Conservation (phyloP, 2,797 vertebrate genomes). For the Malacoraja senta region DNA sequence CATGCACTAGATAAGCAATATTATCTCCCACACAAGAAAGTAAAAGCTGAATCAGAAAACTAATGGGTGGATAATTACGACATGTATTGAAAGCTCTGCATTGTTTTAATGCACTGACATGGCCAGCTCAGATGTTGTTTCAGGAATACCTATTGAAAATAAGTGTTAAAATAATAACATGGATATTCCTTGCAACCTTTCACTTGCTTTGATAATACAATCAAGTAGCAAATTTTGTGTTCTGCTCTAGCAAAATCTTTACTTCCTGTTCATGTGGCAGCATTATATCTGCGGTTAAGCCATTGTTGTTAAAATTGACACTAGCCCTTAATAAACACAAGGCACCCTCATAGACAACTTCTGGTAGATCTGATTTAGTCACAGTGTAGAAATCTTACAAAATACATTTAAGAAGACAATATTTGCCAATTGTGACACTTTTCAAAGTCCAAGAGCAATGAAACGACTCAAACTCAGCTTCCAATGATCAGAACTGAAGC, state of each 20-base stretch:
- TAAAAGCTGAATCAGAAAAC: conserved; percentile 21
- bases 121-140: neutral
- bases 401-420: neutral
- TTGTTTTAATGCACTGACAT: neutral
- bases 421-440: neutral
- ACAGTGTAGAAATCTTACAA: neutral
- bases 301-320: neutral
- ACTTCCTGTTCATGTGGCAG: neutral
- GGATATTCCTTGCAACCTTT: neutral
- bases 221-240: neutral
- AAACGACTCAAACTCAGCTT: neutral
- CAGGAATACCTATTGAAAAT: neutral
- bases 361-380: neutral
- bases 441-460: neutral
- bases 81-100: neutral
- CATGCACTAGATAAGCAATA: neutral
- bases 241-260: neutral
- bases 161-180: neutral
- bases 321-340: neutral
- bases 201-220: too few species aligned
- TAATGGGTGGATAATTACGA: neutral
- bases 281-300: neutral
- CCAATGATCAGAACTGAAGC: neutral
- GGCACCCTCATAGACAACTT: neutral
- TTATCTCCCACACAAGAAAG: conserved; percentile 15